Evolutionary conservation across 2,797 vertebrate species (phyloP), one percentile per base, ranked within the genome.

Genomic region (Tangara arthus): DNA sequence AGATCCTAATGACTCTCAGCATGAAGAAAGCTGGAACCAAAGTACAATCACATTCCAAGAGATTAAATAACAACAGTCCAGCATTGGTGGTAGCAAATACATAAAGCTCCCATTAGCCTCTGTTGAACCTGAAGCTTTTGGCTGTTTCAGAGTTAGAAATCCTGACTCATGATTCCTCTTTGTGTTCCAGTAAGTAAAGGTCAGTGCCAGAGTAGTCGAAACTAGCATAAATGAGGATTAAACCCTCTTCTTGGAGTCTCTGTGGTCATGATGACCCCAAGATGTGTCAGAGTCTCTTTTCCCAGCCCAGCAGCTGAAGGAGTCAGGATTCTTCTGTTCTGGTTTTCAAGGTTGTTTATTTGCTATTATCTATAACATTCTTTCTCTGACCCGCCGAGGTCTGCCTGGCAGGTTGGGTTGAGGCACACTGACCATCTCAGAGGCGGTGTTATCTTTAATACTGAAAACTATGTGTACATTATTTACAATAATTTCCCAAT

Each of bases 401-500:
- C 20, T n/a, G 53, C 23, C 53, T 15, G 53, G 32, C 53, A 55
- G 32, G 53, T 15, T 7, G 21, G 53, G 32, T 5, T 55, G 13
- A 22, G 21, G 32, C 32, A n/a, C 53, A 22, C 53, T 55, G 53
- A n/a, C 8, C 0, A 1, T 6, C 32, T 22, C 21, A 22, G 53
- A 15, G 32, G 32, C 0, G 1, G 4, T 55, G 32, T n/a, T 55
- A 22, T 22, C 20, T 55, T 55, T 21, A 22, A 7, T 22, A 55
- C 6, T n/a, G n/a, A n/a, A n/a, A n/a, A 6, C 8, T 6, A 22
- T 0, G 4, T 55, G 32, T 22, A n/a, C 32, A 5, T 21, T 7
- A n/a, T 55, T 55, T n/a, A 55, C 53, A 55, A 22, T 22, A 55
- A 55, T 14, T 22, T n/a, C 20, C 53, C 53, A 55, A 55, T 22